Conservation (phyloP, 2,888 invertebrate genomes). For the Himalopsyche anomala region DNA sequence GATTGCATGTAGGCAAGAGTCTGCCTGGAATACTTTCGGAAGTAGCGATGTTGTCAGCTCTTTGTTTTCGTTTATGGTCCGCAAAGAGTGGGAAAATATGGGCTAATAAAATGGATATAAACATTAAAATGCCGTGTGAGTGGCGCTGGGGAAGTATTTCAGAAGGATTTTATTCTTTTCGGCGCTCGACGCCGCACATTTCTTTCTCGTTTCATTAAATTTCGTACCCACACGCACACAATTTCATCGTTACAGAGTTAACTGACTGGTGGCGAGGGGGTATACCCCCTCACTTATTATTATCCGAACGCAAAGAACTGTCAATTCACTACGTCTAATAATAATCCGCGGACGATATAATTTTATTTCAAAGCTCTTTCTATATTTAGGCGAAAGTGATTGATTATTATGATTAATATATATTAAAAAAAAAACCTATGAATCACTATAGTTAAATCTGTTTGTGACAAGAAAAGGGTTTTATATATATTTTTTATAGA, state of each 20-base stretch:
- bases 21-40: background rate
- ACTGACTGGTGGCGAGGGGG: background rate
- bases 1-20: too few species aligned
- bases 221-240: background rate
- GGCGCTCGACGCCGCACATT: background rate
- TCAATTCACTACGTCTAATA: background rate
- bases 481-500: too few species aligned
- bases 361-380: background rate
- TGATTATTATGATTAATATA: background rate
- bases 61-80: constrained; percentile 28
- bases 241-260: background rate
- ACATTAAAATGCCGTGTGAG: constrained; percentile 16
- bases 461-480: too few species aligned
- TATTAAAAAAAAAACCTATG: too few species aligned
- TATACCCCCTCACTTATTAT: background rate
- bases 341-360: background rate
- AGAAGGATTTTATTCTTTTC: constrained; percentile 14
- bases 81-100: constrained; percentile 34
- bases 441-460: too few species aligned
- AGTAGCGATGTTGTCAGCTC: constrained; percentile 10
- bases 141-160: constrained; percentile 14
- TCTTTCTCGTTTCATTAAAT: constrained; percentile 19
- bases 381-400: background rate
- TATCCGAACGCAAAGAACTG: background rate
- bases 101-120: constrained; percentile 20